These are phyloP conservation scores for Frieseomelitta varia DNA, from an alignment of 1,140 invertebrate species.

Conservation along the genomic window DNA sequence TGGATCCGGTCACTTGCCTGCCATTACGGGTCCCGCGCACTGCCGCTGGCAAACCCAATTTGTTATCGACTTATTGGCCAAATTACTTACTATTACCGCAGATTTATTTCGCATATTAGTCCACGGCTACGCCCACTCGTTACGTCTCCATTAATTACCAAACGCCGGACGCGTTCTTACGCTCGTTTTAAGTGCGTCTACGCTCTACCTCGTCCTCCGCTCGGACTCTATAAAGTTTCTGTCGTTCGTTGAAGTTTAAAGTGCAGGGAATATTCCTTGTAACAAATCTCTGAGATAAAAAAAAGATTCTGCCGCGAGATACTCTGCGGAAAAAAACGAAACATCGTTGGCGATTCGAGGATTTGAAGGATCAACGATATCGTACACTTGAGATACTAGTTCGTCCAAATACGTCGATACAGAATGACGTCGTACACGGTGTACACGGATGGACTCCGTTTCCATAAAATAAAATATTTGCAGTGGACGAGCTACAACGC, in stretches of 20 bases:
- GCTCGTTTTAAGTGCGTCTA: slow-evolving; percentile 26
- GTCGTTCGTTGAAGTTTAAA: neutral
- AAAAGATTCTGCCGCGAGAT: too few relatives aligned
- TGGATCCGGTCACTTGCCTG: slow-evolving; percentile 80
- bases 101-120: slow-evolving; percentile 82
- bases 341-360: too few relatives aligned
- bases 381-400: neutral
- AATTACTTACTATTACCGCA: slow-evolving; percentile 82
- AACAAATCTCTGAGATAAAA: too few relatives aligned
- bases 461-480: neutral
- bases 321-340: too few relatives aligned
- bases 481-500: neutral
- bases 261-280: too few relatives aligned
- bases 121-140: slow-evolving; percentile 73
- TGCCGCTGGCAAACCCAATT: slow-evolving; percentile 81
- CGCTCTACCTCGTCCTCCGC: neutral
- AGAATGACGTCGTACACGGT: neutral
- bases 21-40: slow-evolving; percentile 74
- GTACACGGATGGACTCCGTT: neutral
- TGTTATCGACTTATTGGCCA: slow-evolving; percentile 83
- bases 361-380: neutral
- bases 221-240: neutral
- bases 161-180: slow-evolving; percentile 33
- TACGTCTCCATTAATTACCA: slow-evolving; percentile 81
- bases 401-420: neutral